Evolutionary conservation across 2,113 vertebrate genomes (phyloP).

Genomic region (Epinephelus lanceolatus): DNA sequence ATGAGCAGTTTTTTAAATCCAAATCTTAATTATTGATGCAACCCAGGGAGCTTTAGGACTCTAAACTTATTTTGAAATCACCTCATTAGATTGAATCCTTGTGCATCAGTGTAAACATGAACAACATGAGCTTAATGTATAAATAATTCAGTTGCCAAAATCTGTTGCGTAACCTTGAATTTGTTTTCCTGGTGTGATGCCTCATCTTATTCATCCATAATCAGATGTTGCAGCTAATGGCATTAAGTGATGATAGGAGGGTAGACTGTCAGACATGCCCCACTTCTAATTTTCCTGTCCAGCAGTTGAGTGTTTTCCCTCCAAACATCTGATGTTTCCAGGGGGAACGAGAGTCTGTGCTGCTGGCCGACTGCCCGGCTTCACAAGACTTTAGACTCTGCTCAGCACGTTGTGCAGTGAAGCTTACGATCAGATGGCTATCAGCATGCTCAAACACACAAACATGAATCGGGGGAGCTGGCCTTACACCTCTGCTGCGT

Average conservation of each 20-base stretch:
- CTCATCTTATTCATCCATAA: neutral
- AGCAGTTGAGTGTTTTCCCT: constrained; percentile 4
- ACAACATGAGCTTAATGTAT: neutral
- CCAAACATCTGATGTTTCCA: constrained; percentile 26
- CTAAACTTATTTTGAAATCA: neutral
- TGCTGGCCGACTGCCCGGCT: constrained; percentile 33
- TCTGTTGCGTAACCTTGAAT: neutral
- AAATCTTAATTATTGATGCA: neutral
- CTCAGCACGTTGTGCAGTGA: constrained; percentile 22
- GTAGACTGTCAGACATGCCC: neutral
- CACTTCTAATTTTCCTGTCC: constrained; percentile 14
- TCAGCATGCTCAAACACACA: constrained; percentile 5
- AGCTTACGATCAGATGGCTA: constrained; percentile 6
- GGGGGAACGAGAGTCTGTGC: constrained; percentile 15
- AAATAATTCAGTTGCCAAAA: neutral
- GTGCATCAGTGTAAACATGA: neutral
- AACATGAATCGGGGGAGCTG: constrained; percentile 54
- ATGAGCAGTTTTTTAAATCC: neutral
- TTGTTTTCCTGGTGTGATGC: neutral
- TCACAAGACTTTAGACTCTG: constrained; percentile 69
- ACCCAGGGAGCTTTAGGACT: neutral
- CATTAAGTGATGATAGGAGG: neutral
- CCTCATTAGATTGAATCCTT: too few relatives aligned
- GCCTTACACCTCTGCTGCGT: constrained; percentile 77
- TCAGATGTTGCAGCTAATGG: constrained; percentile 1